Conservation (phyloP, 2,888 invertebrate genomes). For the Priocnemis perturbator region DNA sequence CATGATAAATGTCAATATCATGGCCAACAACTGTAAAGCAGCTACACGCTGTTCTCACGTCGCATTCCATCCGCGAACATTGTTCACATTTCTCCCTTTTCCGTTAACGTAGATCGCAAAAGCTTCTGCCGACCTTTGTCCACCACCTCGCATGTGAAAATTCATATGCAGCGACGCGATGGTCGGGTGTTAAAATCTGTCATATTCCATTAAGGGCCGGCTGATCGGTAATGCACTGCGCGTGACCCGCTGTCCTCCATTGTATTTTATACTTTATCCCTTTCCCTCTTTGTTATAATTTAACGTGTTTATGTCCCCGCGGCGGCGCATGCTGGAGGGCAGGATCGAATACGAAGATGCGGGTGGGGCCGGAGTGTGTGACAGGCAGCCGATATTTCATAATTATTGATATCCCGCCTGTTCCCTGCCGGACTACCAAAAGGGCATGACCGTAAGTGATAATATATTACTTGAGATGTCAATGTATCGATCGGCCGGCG, state of each 20-base stretch:
- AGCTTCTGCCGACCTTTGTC: no score
- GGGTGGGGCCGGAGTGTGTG: slow-evolving; percentile 38
- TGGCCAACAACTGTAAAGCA: no score
- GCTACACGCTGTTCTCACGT: no score
- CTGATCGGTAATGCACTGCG: slow-evolving; percentile 54
- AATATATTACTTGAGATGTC: slow-evolving; percentile 47
- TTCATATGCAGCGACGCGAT: slow-evolving; percentile 25
- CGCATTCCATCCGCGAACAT: no score
- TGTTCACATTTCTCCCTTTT: no score
- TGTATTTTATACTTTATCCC: slow-evolving; percentile 52
- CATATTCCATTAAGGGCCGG: slow-evolving; percentile 51
- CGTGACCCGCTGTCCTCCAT: slow-evolving; percentile 42
- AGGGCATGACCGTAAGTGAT: slow-evolving; percentile 37
- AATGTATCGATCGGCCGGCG: slow-evolving; percentile 17
- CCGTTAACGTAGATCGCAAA: no score
- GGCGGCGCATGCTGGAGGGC: slow-evolving; percentile 14
- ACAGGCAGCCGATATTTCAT: slow-evolving; percentile 61
- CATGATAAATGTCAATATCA: no score
- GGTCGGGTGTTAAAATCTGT: slow-evolving; percentile 47
- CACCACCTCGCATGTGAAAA: slow-evolving; percentile 22
- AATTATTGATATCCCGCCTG: slow-evolving; percentile 56
- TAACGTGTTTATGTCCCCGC: slow-evolving; percentile 53
- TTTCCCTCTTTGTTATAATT: slow-evolving; percentile 55
- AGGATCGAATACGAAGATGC: slow-evolving; percentile 18
- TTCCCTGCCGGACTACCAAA: slow-evolving; percentile 32